These are phyloP conservation scores for Cotesia typhae DNA, from an alignment of 1,140 invertebrate species.

Conservation along the genomic window DNA sequence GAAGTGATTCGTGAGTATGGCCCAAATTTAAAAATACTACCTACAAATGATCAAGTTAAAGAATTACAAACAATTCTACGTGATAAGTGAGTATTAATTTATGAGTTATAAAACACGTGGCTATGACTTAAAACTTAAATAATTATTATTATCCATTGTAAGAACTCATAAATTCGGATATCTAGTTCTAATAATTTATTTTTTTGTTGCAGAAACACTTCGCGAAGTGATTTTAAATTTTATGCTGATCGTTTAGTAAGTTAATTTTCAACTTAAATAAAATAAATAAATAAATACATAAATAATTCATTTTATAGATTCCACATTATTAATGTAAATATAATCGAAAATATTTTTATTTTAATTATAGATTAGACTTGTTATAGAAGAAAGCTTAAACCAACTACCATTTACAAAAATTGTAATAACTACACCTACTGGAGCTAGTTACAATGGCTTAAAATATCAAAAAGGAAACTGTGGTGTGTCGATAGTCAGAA, in stretches of 20 bases:
- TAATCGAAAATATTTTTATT: neutral
- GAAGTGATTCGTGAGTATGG: slow-evolving; percentile 73
- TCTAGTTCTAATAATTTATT: slow-evolving; percentile 41
- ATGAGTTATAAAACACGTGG: neutral
- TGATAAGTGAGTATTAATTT: slow-evolving; percentile 79
- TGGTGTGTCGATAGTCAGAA: slow-evolving; percentile 96
- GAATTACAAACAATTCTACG: slow-evolving; percentile 95
- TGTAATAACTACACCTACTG: slow-evolving; percentile 92
- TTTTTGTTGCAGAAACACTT: slow-evolving; percentile 80
- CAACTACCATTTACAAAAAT: slow-evolving; percentile 92
- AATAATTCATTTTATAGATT: slow-evolving; percentile 26
- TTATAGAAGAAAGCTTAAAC: slow-evolving; percentile 98
- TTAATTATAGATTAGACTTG: slow-evolving; percentile 69
- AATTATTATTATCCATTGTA: slow-evolving; percentile 5
- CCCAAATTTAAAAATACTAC: slow-evolving; percentile 81
- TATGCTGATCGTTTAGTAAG: slow-evolving; percentile 90
- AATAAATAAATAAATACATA: neutral
- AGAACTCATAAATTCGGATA: slow-evolving; percentile 16
- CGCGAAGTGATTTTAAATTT: slow-evolving; percentile 97
- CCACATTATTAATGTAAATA: slow-evolving; percentile 14
- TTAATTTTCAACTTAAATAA: slow-evolving; percentile 4
- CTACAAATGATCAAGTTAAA: slow-evolving; percentile 86
- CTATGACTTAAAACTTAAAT: slow-evolving; percentile 1
- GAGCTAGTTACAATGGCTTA: slow-evolving; percentile 87
- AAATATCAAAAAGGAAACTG: slow-evolving; percentile 96